These are phyloP conservation scores for Propithecus perrieri DNA, from an alignment of 2,797 vertebrate species.

Conservation along the genomic window DNA sequence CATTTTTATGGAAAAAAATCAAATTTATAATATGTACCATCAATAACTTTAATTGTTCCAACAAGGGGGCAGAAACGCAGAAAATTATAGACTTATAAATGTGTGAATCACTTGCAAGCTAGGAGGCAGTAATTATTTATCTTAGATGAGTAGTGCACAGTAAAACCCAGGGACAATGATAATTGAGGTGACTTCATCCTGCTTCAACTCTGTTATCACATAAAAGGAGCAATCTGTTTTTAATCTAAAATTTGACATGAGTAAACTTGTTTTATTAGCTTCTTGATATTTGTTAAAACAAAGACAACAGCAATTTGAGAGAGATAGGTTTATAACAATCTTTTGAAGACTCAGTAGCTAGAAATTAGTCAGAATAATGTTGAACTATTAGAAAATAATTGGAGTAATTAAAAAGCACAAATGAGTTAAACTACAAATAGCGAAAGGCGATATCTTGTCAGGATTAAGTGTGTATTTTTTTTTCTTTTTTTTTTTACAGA, in stretches of 20 bases:
- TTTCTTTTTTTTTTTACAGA: background rate
- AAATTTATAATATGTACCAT: slow-evolving; percentile 72
- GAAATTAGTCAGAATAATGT: slow-evolving; percentile 53
- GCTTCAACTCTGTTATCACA: slow-evolving; percentile 68
- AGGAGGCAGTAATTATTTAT: slow-evolving; percentile 78
- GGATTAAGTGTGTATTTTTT: background rate
- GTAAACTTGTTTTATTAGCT: slow-evolving; percentile 74
- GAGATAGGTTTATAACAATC: slow-evolving; percentile 11
- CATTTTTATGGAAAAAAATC: slow-evolving; percentile 64
- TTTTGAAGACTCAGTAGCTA: background rate
- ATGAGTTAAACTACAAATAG: slow-evolving; percentile 32
- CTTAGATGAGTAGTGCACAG: slow-evolving; percentile 2
- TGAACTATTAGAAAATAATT: slow-evolving; percentile 55
- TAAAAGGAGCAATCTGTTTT: slow-evolving; percentile 73
- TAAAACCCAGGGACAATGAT: slow-evolving; percentile 75
- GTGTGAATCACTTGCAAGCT: slow-evolving; percentile 76
- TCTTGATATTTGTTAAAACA: slow-evolving; percentile 46
- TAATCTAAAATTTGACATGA: slow-evolving; percentile 69
- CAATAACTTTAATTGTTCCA: slow-evolving; percentile 77
- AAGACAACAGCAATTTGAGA: slow-evolving; percentile 48
- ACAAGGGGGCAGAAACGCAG: slow-evolving; percentile 75
- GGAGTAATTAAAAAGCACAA: slow-evolving; percentile 58
- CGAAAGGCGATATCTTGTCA: background rate
- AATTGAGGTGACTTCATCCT: slow-evolving; percentile 72
- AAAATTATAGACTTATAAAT: slow-evolving; percentile 77